A percentile compares a stretch with the other conserved stretches of the same genome.
Evolutionary conservation across 2,113 vertebrate species (phyloP).

Genomic region (Microcebus lehilahytsara): DNA sequence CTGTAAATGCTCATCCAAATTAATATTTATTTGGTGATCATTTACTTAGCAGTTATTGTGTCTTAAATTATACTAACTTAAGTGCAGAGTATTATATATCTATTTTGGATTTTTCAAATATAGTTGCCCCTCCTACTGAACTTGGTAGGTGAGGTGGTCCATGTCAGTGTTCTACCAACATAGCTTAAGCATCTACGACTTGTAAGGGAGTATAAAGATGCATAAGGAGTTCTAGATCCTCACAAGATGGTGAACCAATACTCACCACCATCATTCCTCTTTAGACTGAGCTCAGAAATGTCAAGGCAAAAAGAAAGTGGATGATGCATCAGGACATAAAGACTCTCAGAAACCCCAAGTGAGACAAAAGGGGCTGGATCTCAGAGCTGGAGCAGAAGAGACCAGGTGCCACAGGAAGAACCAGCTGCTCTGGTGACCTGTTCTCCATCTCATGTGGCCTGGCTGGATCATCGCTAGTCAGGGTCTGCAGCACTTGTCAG

Average conservation of each 20-base stretch:
- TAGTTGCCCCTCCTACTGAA: neutral
- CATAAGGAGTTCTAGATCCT: neutral
- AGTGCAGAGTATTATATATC: neutral
- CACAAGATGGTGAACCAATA: neutral
- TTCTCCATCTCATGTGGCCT: rapidly evolving
- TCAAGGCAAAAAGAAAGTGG: neutral
- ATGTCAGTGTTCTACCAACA: neutral
- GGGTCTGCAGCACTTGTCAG: neutral
- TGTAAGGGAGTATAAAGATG: neutral
- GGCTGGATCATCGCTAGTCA: neutral
- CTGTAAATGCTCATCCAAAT: neutral
- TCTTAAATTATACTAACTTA: neutral
- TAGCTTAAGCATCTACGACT: neutral
- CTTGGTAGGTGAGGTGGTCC: neutral
- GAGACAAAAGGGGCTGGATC: neutral
- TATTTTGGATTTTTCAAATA: neutral
- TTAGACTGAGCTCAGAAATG: neutral
- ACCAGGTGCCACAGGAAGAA: neutral
- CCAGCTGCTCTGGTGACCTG: neutral
- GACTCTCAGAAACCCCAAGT: neutral
- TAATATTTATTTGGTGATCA: neutral
- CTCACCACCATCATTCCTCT: neutral
- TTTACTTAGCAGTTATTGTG: neutral
- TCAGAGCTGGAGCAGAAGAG: neutral
- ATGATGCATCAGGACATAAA: neutral